Evolutionary conservation across 2,113 vertebrate species (phyloP).

Genomic region (Zeus faber): DNA sequence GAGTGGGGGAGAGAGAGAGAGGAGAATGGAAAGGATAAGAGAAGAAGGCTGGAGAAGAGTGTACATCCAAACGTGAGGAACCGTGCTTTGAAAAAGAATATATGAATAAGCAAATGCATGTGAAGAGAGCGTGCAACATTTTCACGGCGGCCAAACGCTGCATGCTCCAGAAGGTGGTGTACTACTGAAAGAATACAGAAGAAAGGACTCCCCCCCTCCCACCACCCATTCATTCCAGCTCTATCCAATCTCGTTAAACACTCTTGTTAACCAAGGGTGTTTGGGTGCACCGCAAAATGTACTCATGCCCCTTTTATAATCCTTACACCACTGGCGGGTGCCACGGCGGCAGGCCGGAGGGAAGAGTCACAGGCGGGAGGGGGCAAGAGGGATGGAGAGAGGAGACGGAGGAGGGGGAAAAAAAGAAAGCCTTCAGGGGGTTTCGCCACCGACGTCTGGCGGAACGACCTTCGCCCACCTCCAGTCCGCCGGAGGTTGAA

Average conservation of each 20-base stretch:
- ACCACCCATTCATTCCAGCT: too few species aligned
- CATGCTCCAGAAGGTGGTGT: neutral
- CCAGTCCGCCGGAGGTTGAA: conserved; percentile 65
- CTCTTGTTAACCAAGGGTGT: conserved; percentile 58
- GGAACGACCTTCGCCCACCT: conserved; percentile 67
- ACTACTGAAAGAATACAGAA: too few species aligned
- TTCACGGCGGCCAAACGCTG: too few species aligned
- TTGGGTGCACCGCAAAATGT: conserved; percentile 54
- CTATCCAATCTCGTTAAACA: conserved; percentile 53
- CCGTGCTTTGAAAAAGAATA: too few species aligned
- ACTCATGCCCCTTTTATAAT: conserved; percentile 35
- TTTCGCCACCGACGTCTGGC: conserved; percentile 35
- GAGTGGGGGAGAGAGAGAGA: conserved; percentile 14
- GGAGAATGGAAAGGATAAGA: neutral
- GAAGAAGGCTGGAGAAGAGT: neutral
- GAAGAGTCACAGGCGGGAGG: neutral
- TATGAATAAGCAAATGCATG: too few species aligned
- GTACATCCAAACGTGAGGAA: neutral
- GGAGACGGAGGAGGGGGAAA: neutral
- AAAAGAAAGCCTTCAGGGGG: neutral
- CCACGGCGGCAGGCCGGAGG: conserved; percentile 23
- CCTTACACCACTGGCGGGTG: conserved; percentile 2
- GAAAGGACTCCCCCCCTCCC: too few species aligned
- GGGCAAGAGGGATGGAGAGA: neutral
- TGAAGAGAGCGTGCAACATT: too few species aligned